Percentiles rank a stretch among this genome's conserved stretches.
These are phyloP conservation scores for Epinephelus malabaricus DNA, from an alignment of 2,797 vertebrate species.

Conservation along the genomic window DNA sequence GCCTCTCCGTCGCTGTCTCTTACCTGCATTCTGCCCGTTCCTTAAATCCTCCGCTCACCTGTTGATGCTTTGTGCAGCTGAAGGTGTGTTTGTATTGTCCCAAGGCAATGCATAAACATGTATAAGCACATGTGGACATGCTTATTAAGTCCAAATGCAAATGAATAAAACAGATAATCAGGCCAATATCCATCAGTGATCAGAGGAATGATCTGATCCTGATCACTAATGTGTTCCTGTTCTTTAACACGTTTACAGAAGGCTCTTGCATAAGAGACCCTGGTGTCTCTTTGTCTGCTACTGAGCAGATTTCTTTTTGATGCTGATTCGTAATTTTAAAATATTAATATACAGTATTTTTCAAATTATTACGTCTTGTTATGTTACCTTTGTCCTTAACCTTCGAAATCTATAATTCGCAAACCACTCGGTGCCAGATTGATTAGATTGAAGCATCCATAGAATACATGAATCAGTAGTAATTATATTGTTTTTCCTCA, in stretches of 20 bases:
- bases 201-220: not conserved
- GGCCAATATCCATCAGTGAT: not conserved
- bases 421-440: not conserved
- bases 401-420: not conserved
- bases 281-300: slow-evolving; percentile 14
- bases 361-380: not conserved
- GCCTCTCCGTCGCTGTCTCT: slow-evolving; percentile 33
- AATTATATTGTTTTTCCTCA: slow-evolving; percentile 5
- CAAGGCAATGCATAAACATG: not conserved
- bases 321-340: not conserved
- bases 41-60: slow-evolving; percentile 54
- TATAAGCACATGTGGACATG: not conserved
- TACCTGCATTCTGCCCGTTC: slow-evolving; percentile 48
- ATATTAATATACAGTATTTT: not conserved
- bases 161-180: not conserved
- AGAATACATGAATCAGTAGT: not conserved
- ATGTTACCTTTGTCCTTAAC: not conserved
- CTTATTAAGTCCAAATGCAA: slow-evolving; percentile 5
- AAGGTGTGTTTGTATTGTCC: not conserved
- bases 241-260: not conserved
- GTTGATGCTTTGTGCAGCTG: slow-evolving; percentile 55
- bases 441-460: not conserved
- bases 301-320: not conserved
- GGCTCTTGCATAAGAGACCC: not conserved
- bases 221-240: not conserved